Base-by-base conservation (phyloP, 92 coral and sea anemone species). In the Muricea muricata region DNA sequence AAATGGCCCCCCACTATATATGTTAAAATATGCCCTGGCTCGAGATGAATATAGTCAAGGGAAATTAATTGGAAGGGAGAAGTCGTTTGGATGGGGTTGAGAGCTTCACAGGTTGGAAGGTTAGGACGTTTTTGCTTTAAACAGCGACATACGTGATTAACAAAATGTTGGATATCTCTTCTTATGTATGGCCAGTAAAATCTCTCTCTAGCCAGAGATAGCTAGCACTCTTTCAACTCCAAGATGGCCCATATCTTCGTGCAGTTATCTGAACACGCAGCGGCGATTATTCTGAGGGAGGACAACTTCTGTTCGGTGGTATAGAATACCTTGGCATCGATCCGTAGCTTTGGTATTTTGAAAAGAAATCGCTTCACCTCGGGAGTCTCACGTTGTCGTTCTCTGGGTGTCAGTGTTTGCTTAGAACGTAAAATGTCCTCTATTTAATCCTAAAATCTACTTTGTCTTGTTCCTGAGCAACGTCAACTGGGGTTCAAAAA, bases 181-280 rank as follows among this genome's bases (percentile, higher is more conserved):
- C 74, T 67, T 45, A 67, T 67, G 24, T 67, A 67, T 8, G 75
- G 46, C 75, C 75, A 68, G 18, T 68, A 68, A 31, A 68, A 68
- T 7, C 75, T 18, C 7, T 68, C 18, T 26, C 75, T 68, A 1
- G 75, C 75, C 1, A 68, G 75, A 20, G n/a, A n/a, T n/a, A n/a
- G 46, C 10, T 33, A 37, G 25, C 13, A 68, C 45, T 68, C 75
- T 68, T 50, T 68, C 75, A 0, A 35, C 41, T 37, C 75, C 75
- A 68, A 68, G 45, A 41, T 68, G 47, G 29, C 75, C 75, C 75
- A 68, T 68, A 10, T 68, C 48, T 68, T 68, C 75, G 35, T 68
- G 75, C 28, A 68, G 47, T 33, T 68, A 17, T 66, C 17, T 66
- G 1, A 66, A 32, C 73, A 66, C 73, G 29, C 35, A 34, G 7